Base-by-base conservation (phyloP, 1,140 invertebrate species). In the Cotesia vestalis region DNA sequence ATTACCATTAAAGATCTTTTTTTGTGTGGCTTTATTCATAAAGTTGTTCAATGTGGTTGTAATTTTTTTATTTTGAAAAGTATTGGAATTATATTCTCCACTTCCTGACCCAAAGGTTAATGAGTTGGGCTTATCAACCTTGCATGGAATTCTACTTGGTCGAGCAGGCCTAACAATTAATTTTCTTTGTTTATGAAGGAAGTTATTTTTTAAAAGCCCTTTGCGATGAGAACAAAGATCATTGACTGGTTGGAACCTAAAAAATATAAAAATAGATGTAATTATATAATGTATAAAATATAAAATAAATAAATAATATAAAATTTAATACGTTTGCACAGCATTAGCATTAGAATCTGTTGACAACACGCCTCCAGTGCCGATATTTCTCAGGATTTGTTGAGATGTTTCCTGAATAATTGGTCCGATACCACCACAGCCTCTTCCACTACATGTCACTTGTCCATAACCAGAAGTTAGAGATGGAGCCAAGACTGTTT, bases 191-290 rank as follows among this genome's bases (percentile, higher is more conserved):
- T 11, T 55, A 55, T 5, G 11, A 6, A 14, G n/a, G 1, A 17
- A 55, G n/a, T 17, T 55, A 17, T 5, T 55, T 14, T n/a, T 55
- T 27, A 27, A 27, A 27, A 27, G 27, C 2, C 4, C n/a, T 17
- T 55, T 55, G 12, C 9, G n/a, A 5, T 55, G 38, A 27, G 12
- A 34, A 27, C 64, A 66, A 17, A 66, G 64, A 53, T 66, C 64
- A 46, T 12, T 27, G n/a, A 68, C 57, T 36, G 52, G 66, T 1
- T 55, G 2, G n/a, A 68, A 59, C 46, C 68, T 66, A 27, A 11
- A 53, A 27, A 6, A 27, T 27, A 27, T 27, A 27, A 34, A 34
- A 17, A 38, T 11, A 64, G n/a, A 46, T 6, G 4, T 9, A 35
- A 55, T 55, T 17, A 55, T n/a, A n/a, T 17, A 14, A 55, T 46